Evolutionary conservation across 1,140 invertebrate species (phyloP).

Genomic region (Penaeus indicus): DNA sequence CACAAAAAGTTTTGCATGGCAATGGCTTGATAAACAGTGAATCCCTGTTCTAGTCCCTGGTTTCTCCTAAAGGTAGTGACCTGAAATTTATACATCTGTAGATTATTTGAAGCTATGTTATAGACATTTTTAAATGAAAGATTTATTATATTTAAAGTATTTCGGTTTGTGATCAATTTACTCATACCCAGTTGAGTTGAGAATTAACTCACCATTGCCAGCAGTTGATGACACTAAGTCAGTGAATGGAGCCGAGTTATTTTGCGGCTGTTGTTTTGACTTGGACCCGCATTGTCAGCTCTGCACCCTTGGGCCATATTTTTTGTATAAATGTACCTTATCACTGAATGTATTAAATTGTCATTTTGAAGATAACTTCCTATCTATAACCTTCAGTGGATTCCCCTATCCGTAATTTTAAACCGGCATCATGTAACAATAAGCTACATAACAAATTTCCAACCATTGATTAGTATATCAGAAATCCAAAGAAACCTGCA

Average conservation of each 20-base stretch:
- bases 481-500: too few species aligned
- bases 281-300: slow-evolving; percentile 35
- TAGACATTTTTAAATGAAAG: not conserved
- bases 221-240: slow-evolving; percentile 28
- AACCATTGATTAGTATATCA: too few species aligned
- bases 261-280: slow-evolving; percentile 30
- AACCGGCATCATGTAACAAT: not conserved
- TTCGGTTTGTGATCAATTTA: slow-evolving; percentile 4
- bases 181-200: too few species aligned
- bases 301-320: slow-evolving; percentile 52
- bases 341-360: slow-evolving; percentile 63
- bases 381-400: not conserved
- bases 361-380: slow-evolving; percentile 53
- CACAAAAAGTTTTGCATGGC: slow-evolving; percentile 51
- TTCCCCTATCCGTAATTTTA: not conserved
- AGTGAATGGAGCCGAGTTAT: slow-evolving; percentile 43
- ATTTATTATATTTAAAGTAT: slow-evolving; percentile 4
- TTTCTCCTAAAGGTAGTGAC: too few species aligned
- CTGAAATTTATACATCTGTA: too few species aligned
- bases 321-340: slow-evolving; percentile 64
- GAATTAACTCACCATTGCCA: slow-evolving; percentile 41
- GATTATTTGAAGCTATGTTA: slow-evolving; percentile 17
- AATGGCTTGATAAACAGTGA: slow-evolving; percentile 38
- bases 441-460: not conserved
- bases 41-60: slow-evolving; percentile 30